Base-by-base conservation (phyloP, 2,113 vertebrate species). In the Coptodon rendalli region DNA sequence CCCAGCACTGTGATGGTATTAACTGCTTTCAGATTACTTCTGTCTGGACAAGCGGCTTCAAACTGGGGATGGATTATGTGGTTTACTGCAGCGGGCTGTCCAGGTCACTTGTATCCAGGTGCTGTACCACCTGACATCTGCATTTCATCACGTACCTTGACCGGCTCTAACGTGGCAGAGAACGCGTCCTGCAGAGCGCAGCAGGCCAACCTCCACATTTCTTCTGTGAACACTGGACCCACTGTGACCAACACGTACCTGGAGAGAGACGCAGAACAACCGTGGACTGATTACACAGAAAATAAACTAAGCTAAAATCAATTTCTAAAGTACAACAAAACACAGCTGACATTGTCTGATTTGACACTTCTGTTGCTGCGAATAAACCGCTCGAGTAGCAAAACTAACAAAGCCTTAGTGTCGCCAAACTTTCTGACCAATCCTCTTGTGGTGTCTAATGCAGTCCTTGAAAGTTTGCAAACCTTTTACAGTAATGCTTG, bases 141-240 rank as follows among this genome's bases (percentile, higher is more conserved):
- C 16, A 8, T 31, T 19, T 78, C 6, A 6, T 78, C 16, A 16
- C 29, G 86, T 96, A 99, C 99, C 98, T 99, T 99, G 86, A 99
- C 98, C 1, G 98, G 99, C 87, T 99, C 98, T 56, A 99, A 93
- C 0, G 99, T 99, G 29, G 97, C 97, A 6, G 98, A 98, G 93
- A 99, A 99, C 0, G 99, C 99, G 1, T 99, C 97, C 94, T 99
- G 98, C 89, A 99, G 96, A 6, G 99, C 98, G 10, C 97, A 99
- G 94, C 98, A 99, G 0, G 99, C 98, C 57, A 99, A 95, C 80
- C 98, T 95, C 99, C 99, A 99, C 99, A 99, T 99, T 83, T 99
- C 99, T 73, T 99, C 98, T 0, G 98, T 98, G 91, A 99, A 99
- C 88, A 98, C 97, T 0, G 99, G 98, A 16, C 98, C 99, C 1